Percentiles rank a stretch among this genome's conserved stretches.
phyloP scores from a whole-genome alignment of 2,113 vertebrate genomes.

The Coryphaenoides rupestris region DNA sequence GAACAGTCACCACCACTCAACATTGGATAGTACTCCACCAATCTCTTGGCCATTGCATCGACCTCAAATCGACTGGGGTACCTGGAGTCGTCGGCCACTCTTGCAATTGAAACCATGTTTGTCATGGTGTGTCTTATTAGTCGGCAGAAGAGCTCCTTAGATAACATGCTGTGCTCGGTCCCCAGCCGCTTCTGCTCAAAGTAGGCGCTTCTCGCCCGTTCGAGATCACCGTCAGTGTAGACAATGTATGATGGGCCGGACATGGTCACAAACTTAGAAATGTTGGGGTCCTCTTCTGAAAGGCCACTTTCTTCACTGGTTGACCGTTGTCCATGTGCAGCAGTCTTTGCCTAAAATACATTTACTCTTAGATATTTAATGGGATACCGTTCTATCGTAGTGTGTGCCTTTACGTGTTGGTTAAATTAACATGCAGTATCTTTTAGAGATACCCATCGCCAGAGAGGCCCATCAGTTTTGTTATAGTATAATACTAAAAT shows the following conservation, averaged over 20 bases:
- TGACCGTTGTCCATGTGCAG: neutral
- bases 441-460: too few relatives aligned
- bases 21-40: slow-evolving; percentile 6
- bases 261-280: slow-evolving; percentile 28
- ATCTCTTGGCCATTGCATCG: slow-evolving; percentile 29
- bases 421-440: too few relatives aligned
- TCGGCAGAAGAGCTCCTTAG: too few relatives aligned
- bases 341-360: slow-evolving; percentile 17
- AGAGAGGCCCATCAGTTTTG: too few relatives aligned
- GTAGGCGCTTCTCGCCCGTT: too few relatives aligned
- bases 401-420: too few relatives aligned
- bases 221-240: too few relatives aligned
- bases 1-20: too few relatives aligned
- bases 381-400: neutral
- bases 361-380: slow-evolving; percentile 8
- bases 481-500: too few relatives aligned
- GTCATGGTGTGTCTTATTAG: too few relatives aligned
- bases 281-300: slow-evolving; percentile 7
- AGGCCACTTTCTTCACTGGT: slow-evolving; percentile 3
- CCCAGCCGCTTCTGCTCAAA: too few relatives aligned
- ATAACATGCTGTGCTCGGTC: too few relatives aligned
- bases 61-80: slow-evolving; percentile 37
- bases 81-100: slow-evolving; percentile 27
- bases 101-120: slow-evolving; percentile 36
- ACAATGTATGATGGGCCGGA: slow-evolving; percentile 35